These are phyloP conservation scores for Gallinago solitaria DNA, from an alignment of 2,797 vertebrate species.

Conservation along the genomic window DNA sequence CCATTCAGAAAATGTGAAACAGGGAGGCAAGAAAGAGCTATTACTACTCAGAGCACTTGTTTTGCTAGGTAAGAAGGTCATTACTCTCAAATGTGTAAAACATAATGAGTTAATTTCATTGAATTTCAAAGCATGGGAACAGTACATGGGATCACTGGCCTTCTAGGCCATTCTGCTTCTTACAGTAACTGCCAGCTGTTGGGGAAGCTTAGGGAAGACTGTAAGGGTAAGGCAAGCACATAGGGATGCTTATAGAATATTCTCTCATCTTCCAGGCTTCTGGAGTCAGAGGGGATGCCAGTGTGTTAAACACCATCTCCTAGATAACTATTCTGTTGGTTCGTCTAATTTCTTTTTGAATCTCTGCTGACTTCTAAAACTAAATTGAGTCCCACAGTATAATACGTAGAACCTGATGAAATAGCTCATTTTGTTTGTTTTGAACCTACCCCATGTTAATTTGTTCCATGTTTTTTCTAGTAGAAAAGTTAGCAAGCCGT, in stretches of 20 bases:
- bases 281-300: neutral
- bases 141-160: neutral
- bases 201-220: neutral
- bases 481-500: neutral
- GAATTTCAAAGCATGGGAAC: neutral
- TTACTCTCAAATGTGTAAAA: neutral
- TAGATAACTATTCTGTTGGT: neutral
- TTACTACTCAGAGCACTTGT: neutral
- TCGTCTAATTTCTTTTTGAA: neutral
- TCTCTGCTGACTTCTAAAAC: neutral
- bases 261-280: neutral
- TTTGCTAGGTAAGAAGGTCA: neutral
- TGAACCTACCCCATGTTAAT: neutral
- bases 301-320: neutral
- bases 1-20: neutral
- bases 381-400: neutral
- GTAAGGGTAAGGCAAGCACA: neutral
- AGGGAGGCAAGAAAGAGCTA: neutral
- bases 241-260: neutral
- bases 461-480: neutral
- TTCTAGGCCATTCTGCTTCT: neutral
- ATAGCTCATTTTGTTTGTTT: neutral
- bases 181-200: neutral
- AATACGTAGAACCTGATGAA: neutral
- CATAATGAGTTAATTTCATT: neutral